These are phyloP conservation scores for Geopemphigus sp. DNA, from an alignment of 1,140 invertebrate species.

Conservation along the genomic window DNA sequence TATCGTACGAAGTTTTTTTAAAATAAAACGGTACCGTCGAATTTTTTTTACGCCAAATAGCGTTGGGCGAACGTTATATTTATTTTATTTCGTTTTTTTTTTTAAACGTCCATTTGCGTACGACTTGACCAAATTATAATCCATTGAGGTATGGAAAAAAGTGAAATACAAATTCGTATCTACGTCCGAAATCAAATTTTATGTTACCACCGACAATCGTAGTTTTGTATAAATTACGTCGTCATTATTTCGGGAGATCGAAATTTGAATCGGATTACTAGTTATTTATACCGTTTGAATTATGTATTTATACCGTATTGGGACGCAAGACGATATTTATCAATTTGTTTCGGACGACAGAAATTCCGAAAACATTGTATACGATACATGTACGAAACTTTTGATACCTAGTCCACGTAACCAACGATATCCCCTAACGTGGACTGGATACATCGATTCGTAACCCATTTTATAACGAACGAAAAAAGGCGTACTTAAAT, in stretches of 20 bases:
- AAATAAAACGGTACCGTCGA: neutral
- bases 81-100: neutral
- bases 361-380: neutral
- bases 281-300: conserved; percentile 24
- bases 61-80: neutral
- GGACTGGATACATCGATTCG: no score
- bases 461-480: no score
- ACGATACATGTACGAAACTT: neutral
- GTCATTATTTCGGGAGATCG: conserved; percentile 6
- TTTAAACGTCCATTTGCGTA: neutral
- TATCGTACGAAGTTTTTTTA: neutral
- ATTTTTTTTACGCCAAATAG: neutral
- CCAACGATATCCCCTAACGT: no score
- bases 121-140: neutral
- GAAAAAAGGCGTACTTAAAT: no score
- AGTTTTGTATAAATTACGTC: conserved; percentile 43
- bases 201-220: neutral
- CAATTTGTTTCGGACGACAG: neutral
- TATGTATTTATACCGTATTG: conserved; percentile 22
- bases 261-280: conserved; percentile 22
- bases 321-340: conserved; percentile 13
- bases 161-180: neutral
- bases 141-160: neutral
- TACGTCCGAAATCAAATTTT: conserved; percentile 20
- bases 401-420: no score